Conservation (phyloP, 2,888 invertebrate species). For the Heteropelma amictum region DNA sequence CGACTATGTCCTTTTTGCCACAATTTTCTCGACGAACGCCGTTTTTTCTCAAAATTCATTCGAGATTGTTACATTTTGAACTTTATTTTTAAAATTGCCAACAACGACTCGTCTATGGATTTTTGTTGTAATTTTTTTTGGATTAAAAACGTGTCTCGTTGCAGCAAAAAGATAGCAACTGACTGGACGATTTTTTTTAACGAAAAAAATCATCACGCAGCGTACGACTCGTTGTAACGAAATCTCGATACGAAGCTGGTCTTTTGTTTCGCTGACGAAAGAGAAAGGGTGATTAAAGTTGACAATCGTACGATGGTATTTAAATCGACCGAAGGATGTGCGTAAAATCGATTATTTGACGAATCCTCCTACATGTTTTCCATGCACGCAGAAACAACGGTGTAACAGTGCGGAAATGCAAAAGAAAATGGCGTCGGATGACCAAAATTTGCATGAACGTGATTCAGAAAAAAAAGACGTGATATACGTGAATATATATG, state of each 20-base stretch:
- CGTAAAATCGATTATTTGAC: constrained; percentile 18
- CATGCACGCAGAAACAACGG: background rate
- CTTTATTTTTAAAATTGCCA: no score
- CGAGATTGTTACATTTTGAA: no score
- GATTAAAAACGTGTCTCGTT: no score
- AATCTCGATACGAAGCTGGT: background rate
- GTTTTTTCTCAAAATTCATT: no score
- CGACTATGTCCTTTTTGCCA: no score
- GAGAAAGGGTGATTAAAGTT: constrained; percentile 16
- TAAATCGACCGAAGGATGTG: constrained; percentile 16
- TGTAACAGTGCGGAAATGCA: background rate
- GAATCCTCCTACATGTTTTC: constrained; percentile 13
- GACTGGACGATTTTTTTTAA: no score
- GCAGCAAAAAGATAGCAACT: no score
- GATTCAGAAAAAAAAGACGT: background rate
- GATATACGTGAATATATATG: background rate
- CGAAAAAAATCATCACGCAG: no score
- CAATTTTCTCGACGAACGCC: no score
- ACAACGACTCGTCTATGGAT: no score
- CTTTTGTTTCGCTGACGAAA: background rate
- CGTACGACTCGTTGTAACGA: no score
- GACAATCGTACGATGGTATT: constrained; percentile 29
- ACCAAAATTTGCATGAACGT: constrained; percentile 21
- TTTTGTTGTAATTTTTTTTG: no score
- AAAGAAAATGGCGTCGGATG: constrained; percentile 20